A percentile compares a stretch with the other conserved stretches of the same genome.
Evolutionary conservation across 2,113 vertebrate genomes (phyloP).

Genomic region (Hemiprocne comata): DNA sequence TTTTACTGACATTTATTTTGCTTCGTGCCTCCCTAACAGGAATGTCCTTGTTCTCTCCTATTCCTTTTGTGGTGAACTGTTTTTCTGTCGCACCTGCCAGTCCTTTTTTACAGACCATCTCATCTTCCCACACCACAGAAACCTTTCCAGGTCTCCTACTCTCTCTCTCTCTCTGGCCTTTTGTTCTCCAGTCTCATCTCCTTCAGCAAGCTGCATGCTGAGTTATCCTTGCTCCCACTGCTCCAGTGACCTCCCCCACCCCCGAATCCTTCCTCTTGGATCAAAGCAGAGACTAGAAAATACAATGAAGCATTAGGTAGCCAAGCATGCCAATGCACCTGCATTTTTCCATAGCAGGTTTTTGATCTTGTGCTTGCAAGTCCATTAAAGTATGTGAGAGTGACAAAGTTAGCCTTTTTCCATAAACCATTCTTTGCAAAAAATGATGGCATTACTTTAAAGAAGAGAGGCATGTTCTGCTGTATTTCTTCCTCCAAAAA

Average conservation of each 20-base stretch:
- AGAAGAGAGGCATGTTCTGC: not conserved
- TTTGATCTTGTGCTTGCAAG: not conserved
- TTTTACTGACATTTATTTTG: not conserved
- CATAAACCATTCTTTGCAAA: not conserved
- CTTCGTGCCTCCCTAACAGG: not conserved
- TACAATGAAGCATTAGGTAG: not conserved
- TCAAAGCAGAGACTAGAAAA: not conserved
- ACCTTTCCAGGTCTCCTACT: not conserved
- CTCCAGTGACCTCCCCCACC: not conserved
- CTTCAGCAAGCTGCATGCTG: not conserved
- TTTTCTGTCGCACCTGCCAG: not conserved
- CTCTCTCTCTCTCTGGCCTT: not conserved
- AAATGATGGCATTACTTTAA: not conserved
- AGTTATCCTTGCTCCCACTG: not conserved
- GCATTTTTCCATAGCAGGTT: not conserved
- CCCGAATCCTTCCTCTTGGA: not conserved
- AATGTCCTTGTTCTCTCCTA: not conserved
- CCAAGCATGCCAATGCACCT: not conserved
- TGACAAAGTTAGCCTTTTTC: not conserved
- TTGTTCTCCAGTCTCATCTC: not conserved
- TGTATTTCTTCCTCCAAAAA: not conserved
- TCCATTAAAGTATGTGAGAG: not conserved
- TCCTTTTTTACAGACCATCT: not conserved
- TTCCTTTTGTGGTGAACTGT: not conserved
- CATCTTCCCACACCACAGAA: not conserved